phyloP scores from a whole-genome alignment of 1,140 invertebrate genomes.

The Microplitis mediator region DNA sequence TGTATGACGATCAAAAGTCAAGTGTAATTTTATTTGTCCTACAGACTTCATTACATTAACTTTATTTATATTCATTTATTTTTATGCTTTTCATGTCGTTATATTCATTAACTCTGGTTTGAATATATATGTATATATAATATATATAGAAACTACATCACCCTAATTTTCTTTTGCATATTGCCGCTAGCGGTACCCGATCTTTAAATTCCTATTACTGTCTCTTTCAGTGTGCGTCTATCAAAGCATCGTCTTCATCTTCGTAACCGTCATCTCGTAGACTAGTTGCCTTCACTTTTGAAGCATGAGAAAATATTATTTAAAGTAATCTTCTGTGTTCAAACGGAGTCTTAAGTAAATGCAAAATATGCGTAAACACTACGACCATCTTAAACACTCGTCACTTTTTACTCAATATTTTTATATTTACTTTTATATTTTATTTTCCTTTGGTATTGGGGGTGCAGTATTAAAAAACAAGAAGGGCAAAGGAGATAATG shows the following conservation, averaged over 20 bases:
- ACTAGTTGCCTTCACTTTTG: neutral
- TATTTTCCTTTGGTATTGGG: too few relatives aligned
- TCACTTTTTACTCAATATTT: neutral
- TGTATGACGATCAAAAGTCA: too few relatives aligned
- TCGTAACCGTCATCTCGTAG: neutral
- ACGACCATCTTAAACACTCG: neutral
- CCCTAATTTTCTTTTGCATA: neutral
- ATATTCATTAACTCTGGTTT: neutral
- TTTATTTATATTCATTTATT: too few relatives aligned
- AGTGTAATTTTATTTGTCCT: too few relatives aligned
- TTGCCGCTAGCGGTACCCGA: neutral
- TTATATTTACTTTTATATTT: neutral
- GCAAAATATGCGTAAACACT: neutral
- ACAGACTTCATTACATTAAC: too few relatives aligned
- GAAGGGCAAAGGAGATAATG: neutral
- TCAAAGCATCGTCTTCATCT: neutral
- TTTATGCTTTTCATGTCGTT: too few relatives aligned
- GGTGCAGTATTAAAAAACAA: neutral
- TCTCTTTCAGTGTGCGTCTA: neutral
- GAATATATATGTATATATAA: neutral
- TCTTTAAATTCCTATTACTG: neutral
- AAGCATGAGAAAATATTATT: conserved; percentile 1
- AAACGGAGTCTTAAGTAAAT: neutral
- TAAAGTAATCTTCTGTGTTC: conserved; percentile 3
- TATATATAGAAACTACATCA: neutral